These are phyloP conservation scores for Drosophila auraria DNA, from an alignment of 1,140 invertebrate species.

Conservation along the genomic window DNA sequence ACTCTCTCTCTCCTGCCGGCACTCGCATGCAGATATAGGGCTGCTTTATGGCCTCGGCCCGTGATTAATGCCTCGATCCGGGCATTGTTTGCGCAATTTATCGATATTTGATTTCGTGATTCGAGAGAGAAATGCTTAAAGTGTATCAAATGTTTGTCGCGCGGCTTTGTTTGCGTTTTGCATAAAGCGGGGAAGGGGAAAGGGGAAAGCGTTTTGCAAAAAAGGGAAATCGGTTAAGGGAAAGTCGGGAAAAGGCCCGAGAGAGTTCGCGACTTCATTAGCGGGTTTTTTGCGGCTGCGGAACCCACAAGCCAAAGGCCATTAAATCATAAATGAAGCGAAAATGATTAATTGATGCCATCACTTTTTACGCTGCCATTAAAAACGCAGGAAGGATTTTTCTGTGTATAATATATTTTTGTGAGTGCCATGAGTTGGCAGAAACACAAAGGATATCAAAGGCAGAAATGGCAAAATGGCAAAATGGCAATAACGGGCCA, in stretches of 20 bases:
- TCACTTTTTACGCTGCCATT: conserved; percentile 36
- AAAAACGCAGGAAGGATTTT: neutral
- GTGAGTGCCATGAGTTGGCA: conserved; percentile 42
- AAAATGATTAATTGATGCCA: conserved; percentile 51
- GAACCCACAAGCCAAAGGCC: conserved; percentile 29
- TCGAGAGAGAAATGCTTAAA: conserved; percentile 37
- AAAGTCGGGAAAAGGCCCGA: neutral
- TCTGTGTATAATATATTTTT: neutral
- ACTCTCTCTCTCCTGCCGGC: conserved; percentile 1
- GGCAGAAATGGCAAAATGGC: conserved; percentile 8
- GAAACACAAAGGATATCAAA: conserved; percentile 31
- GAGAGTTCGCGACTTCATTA: conserved; percentile 61
- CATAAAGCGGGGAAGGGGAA: conserved; percentile 52
- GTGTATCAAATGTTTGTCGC: conserved; percentile 78
- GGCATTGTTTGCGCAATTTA: conserved; percentile 73
- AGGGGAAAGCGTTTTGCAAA: conserved; percentile 5
- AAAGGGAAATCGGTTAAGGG: neutral
- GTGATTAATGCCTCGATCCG: conserved; percentile 69
- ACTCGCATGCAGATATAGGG: conserved; percentile 46
- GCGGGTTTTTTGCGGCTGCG: conserved; percentile 24
- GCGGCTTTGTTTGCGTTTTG: conserved; percentile 81
- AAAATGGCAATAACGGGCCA: conserved; percentile 46
- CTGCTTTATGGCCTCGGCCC: conserved; percentile 36
- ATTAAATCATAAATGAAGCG: conserved; percentile 40
- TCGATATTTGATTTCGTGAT: conserved; percentile 72